These are phyloP conservation scores for Trissoscelio sp. DNA, from an alignment of 2,888 invertebrate genomes.

Conservation along the genomic window DNA sequence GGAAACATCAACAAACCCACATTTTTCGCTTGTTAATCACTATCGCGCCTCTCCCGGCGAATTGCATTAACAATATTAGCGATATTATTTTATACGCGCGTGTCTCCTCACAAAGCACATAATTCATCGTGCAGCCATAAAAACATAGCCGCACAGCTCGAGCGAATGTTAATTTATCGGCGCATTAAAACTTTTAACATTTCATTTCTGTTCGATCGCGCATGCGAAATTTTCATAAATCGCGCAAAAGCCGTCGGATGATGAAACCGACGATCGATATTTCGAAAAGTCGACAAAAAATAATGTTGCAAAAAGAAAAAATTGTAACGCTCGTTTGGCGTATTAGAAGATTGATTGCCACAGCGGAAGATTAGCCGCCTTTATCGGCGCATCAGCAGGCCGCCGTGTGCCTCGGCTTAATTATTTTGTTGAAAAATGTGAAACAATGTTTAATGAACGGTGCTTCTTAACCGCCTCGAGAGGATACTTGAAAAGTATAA, in stretches of 20 bases:
- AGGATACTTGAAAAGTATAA: not conserved
- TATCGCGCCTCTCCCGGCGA: not conserved
- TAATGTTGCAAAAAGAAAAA: slow-evolving; percentile 9
- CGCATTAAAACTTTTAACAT: slow-evolving; percentile 35
- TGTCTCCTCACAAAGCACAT: slow-evolving; percentile 16
- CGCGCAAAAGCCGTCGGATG: slow-evolving; percentile 3
- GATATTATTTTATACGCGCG: not conserved
- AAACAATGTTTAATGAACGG: slow-evolving; percentile 26
- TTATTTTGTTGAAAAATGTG: slow-evolving; percentile 46
- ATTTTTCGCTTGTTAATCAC: slow-evolving; percentile 32
- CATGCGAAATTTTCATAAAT: slow-evolving; percentile 19
- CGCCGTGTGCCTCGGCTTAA: slow-evolving; percentile 23
- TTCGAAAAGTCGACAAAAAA: slow-evolving; percentile 11
- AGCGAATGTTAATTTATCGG: slow-evolving; percentile 26
- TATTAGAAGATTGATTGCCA: slow-evolving; percentile 71
- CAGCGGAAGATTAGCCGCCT: slow-evolving; percentile 44
- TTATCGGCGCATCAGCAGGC: slow-evolving; percentile 41
- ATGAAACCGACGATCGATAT: slow-evolving; percentile 25
- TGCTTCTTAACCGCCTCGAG: not conserved
- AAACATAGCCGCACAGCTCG: no score
- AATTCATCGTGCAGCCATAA: slow-evolving; percentile 19
- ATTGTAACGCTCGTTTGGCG: slow-evolving; percentile 72
- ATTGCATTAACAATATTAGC: slow-evolving; percentile 11
- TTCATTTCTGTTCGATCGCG: slow-evolving; percentile 24
- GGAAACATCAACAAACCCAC: slow-evolving; percentile 32